Conservation (phyloP, 2,888 invertebrate species). For the Sthenelais limicola region DNA sequence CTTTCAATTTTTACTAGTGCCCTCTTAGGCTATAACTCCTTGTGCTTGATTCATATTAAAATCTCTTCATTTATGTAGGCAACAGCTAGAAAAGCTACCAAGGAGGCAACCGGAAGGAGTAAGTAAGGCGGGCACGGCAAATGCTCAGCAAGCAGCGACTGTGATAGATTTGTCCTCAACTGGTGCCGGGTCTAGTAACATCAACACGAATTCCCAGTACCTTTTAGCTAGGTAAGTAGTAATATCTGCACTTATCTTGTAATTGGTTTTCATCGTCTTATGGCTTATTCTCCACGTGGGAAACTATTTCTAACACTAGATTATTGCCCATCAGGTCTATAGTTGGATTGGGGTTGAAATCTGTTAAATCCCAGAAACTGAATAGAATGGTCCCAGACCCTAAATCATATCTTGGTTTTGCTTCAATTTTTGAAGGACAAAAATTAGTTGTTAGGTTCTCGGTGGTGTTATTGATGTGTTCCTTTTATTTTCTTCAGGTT, state of each 20-base stretch:
- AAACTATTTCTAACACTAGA: background rate
- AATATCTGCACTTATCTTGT: background rate
- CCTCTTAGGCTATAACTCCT: too few species aligned
- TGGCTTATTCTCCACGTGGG: background rate
- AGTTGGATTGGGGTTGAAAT: background rate
- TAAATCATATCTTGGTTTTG: too few species aligned
- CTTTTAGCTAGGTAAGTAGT: conserved; percentile 73
- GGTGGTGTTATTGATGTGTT: conserved; percentile 50
- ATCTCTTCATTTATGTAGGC: conserved; percentile 75
- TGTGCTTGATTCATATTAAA: too few species aligned
- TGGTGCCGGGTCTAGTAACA: conserved; percentile 37
- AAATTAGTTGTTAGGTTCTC: conserved; percentile 6
- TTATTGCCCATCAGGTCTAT: background rate
- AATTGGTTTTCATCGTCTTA: background rate
- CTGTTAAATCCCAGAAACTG: too few species aligned
- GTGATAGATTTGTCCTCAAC: conserved; percentile 44
- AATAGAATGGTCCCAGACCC: too few species aligned
- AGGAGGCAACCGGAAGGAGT: conserved; percentile 82
- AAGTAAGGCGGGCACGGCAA: conserved; percentile 72
- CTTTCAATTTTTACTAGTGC: too few species aligned
- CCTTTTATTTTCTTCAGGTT: conserved; percentile 56
- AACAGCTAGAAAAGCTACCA: conserved; percentile 91
- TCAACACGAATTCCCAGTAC: conserved; percentile 72
- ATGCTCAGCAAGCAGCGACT: conserved; percentile 37
- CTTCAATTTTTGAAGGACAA: too few species aligned